These are phyloP conservation scores for Eupelmus urozonus DNA, from an alignment of 2,888 invertebrate genomes.

Conservation along the genomic window DNA sequence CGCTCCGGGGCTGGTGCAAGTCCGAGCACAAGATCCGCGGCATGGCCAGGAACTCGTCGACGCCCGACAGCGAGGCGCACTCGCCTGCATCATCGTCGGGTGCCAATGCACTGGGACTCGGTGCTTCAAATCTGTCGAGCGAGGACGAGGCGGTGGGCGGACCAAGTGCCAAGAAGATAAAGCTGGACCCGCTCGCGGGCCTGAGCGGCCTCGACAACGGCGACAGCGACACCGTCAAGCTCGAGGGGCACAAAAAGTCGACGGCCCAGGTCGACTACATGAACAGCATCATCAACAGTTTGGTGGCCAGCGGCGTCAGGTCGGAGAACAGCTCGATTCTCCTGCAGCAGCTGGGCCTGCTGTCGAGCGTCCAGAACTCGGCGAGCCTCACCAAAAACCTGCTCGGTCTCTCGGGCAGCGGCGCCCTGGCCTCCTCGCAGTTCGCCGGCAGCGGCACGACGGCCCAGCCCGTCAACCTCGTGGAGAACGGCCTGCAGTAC, in stretches of 20 bases:
- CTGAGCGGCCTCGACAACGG: background rate
- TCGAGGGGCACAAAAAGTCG: constrained; percentile 40
- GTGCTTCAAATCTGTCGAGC: constrained; percentile 61
- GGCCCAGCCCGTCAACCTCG: constrained; percentile 68
- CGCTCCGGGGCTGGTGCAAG: constrained; percentile 92
- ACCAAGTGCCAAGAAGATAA: constrained; percentile 38
- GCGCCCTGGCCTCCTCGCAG: constrained; percentile 36
- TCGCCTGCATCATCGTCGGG: constrained; percentile 64
- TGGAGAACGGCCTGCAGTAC: constrained; percentile 74
- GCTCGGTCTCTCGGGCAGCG: constrained; percentile 61
- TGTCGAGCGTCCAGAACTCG: constrained; percentile 62
- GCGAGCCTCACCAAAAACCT: constrained; percentile 66
- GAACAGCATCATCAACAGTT: constrained; percentile 64
- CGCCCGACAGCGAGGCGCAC: constrained; percentile 79
- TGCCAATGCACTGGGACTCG: constrained; percentile 62
- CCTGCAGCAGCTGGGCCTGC: constrained; percentile 65
- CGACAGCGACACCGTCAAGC: constrained; percentile 36
- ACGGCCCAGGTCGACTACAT: constrained; percentile 69
- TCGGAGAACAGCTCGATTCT: constrained; percentile 67
- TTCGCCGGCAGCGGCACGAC: background rate
- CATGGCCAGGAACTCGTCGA: constrained; percentile 84
- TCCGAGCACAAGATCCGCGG: constrained; percentile 87
- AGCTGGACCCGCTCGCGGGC: constrained; percentile 3
- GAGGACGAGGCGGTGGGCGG: constrained; percentile 50
- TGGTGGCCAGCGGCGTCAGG: constrained; percentile 65